Conservation (phyloP, 2,113 vertebrate species). For the Myrmecophaga tridactyla region DNA sequence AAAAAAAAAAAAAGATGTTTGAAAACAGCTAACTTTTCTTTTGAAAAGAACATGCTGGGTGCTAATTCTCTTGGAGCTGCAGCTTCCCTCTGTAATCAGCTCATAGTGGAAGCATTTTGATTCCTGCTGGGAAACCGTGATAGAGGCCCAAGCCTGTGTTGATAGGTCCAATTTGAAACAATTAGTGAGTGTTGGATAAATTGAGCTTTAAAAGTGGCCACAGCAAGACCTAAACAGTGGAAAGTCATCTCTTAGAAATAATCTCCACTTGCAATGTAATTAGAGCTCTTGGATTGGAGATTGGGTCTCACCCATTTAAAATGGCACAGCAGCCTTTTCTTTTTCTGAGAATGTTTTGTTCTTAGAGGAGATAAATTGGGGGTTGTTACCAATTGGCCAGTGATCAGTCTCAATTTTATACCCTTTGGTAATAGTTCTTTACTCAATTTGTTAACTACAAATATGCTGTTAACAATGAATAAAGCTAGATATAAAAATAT, state of each 20-base stretch:
- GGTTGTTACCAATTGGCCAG: background rate
- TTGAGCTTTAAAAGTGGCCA: background rate
- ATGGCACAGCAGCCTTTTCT: background rate
- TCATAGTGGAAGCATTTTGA: constrained; percentile 12
- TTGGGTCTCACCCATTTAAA: background rate
- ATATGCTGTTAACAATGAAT: background rate
- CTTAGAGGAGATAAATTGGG: background rate
- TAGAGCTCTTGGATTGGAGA: too few species aligned
- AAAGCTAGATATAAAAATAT: background rate
- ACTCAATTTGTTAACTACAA: background rate
- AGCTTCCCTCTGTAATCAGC: constrained; percentile 40
- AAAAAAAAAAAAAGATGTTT: constrained; percentile 48
- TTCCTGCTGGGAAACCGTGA: background rate
- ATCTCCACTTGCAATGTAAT: background rate
- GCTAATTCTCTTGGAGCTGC: background rate
- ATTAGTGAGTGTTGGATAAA: background rate
- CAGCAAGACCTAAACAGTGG: background rate
- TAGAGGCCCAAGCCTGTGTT: background rate
- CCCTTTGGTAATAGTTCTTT: background rate
- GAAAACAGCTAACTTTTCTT: constrained; percentile 60
- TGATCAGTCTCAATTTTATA: background rate
- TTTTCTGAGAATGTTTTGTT: background rate
- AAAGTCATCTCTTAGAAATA: background rate
- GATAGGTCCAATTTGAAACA: background rate
- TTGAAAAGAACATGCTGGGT: constrained; percentile 33